Conservation (phyloP, 2,888 invertebrate species). For the Ditylenchus weischeri region DNA sequence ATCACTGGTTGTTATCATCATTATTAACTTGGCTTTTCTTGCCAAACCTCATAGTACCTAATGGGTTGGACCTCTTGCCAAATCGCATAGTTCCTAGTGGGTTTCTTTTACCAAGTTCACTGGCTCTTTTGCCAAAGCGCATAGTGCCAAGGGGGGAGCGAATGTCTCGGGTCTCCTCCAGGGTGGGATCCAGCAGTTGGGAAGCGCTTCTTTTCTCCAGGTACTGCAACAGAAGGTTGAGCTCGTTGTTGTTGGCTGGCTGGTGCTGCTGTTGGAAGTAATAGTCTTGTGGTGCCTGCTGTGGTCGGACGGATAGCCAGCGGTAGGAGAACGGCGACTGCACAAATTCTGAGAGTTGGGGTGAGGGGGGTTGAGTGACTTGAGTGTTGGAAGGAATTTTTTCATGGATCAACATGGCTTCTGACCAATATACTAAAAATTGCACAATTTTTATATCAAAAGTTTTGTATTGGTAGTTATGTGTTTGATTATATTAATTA, state of each 20-base stretch:
- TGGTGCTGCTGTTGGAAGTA: conserved; percentile 15
- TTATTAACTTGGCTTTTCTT: background rate
- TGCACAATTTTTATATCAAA: too few relatives aligned
- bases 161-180: conserved; percentile 15
- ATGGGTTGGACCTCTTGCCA: conserved; percentile 37
- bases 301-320: conserved; percentile 22
- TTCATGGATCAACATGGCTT: too few relatives aligned
- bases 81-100: conserved; percentile 48
- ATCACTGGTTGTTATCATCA: too few relatives aligned
- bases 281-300: conserved; percentile 24
- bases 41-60: conserved; percentile 40
- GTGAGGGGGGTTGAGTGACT: conserved; percentile 16
- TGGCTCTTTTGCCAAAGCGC: conserved; percentile 38
- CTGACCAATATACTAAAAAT: too few relatives aligned
- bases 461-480: too few relatives aligned
- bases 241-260: conserved; percentile 28
- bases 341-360: background rate
- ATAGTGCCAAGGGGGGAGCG: conserved; percentile 38
- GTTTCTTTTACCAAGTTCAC: conserved; percentile 6
- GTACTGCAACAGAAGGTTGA: conserved; percentile 32
- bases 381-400: too few relatives aligned
- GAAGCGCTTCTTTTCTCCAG: conserved; percentile 28
- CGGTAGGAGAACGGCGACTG: conserved; percentile 8
- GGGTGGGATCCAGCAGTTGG: conserved; percentile 21
- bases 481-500: too few relatives aligned